phyloP scores from a whole-genome alignment of 2,888 invertebrate species.

The Glomeris marginata region DNA sequence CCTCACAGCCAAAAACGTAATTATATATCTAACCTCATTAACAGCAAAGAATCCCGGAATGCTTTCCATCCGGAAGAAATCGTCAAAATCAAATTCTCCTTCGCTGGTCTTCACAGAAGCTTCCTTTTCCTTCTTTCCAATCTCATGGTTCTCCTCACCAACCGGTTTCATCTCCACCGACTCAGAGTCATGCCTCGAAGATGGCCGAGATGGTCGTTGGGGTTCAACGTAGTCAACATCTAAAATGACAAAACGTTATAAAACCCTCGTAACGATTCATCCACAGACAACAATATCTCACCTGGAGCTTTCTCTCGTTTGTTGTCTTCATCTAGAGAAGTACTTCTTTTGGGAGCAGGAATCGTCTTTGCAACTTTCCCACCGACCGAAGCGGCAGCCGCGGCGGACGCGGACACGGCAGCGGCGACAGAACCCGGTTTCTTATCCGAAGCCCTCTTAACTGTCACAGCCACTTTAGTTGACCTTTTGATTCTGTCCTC shows the following conservation, averaged over 20 bases:
- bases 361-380: no score
- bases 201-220: no score
- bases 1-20: background rate
- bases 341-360: background rate
- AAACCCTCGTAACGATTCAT: no score
- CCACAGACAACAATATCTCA: no score
- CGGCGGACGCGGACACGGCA: background rate
- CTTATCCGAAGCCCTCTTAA: background rate
- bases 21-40: slow-evolving; percentile 23
- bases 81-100: slow-evolving; percentile 59
- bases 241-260: no score
- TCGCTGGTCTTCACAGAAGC: background rate
- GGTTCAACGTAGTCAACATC: no score
- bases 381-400: background rate
- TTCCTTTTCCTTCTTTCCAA: background rate
- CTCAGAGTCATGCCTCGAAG: background rate
- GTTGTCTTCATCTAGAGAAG: background rate
- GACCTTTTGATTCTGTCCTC: slow-evolving; percentile 12
- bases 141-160: background rate
- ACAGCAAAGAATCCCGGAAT: slow-evolving; percentile 58
- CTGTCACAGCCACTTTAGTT: background rate
- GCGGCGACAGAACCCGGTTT: background rate
- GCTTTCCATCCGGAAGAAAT: slow-evolving; percentile 64
- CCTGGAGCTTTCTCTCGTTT: slow-evolving; percentile 5
- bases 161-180: background rate